These are phyloP conservation scores for Synergus laeviventris DNA, from an alignment of 2,888 invertebrate species.

Conservation along the genomic window DNA sequence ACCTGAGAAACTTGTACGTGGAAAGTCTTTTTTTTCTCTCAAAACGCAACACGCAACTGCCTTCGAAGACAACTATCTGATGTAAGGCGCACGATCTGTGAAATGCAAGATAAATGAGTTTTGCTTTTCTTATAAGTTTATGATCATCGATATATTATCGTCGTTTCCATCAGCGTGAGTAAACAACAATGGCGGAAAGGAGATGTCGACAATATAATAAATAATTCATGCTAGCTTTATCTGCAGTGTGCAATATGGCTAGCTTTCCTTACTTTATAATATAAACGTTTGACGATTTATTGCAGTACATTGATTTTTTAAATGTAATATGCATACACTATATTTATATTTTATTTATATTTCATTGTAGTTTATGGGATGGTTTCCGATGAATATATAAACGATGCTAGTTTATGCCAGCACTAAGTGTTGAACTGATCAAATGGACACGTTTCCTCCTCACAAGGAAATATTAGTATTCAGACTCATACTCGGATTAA, in stretches of 20 bases:
- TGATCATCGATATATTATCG: conserved; percentile 20
- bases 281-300: background rate
- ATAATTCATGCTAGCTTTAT: conserved; percentile 1
- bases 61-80: conserved; percentile 8
- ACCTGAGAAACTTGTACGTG: conserved; percentile 16
- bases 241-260: conserved; percentile 11
- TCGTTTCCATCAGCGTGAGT: background rate
- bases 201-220: conserved; percentile 1
- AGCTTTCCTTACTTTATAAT: background rate
- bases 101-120: conserved; percentile 3
- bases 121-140: background rate
- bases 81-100: background rate
- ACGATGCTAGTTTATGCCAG: conserved; percentile 5
- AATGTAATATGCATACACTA: conserved; percentile 3
- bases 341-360: conserved; percentile 8
- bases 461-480: background rate
- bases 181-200: background rate
- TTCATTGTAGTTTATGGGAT: background rate
- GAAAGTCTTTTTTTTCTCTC: conserved; percentile 6
- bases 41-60: background rate
- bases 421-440: conserved; percentile 1
- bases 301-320: background rate
- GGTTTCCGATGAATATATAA: too few species aligned
- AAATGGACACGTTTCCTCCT: conserved; percentile 8
- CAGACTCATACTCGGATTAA: conserved; percentile 11